Evolutionary conservation across 1,140 invertebrate species (phyloP), one percentile per base, ranked within the genome.

Genomic region (Drosophila chauvacae): DNA sequence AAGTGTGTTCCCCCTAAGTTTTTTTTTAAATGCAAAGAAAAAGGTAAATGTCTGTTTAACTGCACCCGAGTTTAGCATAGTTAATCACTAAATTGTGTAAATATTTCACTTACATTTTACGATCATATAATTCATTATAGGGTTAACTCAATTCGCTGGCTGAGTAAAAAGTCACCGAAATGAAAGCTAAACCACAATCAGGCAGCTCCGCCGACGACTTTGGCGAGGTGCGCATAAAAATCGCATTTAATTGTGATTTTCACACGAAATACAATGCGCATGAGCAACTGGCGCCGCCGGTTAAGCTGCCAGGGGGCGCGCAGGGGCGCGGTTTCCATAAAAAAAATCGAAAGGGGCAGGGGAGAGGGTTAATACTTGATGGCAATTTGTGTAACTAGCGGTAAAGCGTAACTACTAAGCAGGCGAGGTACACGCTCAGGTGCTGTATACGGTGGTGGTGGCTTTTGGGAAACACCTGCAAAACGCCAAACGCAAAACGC

Each of bases 181-280:
- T 70, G 75, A 77, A 77, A 78, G 75, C 75, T 70, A 78, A 78
- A 53, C 75, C 74, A 63, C 74, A 78, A 70, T 51, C 61, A 57
- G 42, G 35, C 68, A 64, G 30, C 37, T 62, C 45, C 64, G 18
- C 30, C 18, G 72, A 41, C 77, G 81, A 66, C 69, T 85, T 80
- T 66, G 82, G 74, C 42, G 55, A 87, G 80, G 84, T 88, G 84
- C 84, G 80, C 84, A 87, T 84, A 88, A 91, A 91, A 91, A 91
- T 81, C 74, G 75, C 88, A 91, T 91, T 91, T 91, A 91, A 91
- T 91, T 91, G 88, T 85, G 84, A 91, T 91, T 91, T 91, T 91
- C 88, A 91, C 88, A 91, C 88, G 88, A 91, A 91, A 81, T 71
- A 88, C 81, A 90, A 88, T 84, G 78, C 85, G 85, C 81, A 88